A percentile compares a stretch with the other conserved stretches of the same genome.
These are phyloP conservation scores for Chrysolina oricalcia DNA, from an alignment of 2,888 invertebrate species.

Conservation along the genomic window DNA sequence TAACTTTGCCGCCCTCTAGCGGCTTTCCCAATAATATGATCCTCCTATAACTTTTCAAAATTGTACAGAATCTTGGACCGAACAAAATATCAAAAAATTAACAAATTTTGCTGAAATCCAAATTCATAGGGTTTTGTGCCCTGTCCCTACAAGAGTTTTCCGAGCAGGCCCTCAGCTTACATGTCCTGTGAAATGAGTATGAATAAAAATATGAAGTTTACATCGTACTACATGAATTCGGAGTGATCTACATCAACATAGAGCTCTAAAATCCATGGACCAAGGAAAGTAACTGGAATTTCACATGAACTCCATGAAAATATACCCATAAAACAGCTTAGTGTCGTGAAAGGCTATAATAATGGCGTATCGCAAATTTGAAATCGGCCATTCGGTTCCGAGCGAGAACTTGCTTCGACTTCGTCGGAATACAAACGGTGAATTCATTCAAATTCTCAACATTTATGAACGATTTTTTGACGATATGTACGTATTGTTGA, in stretches of 20 bases:
- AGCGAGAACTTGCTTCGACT: conserved; percentile 46
- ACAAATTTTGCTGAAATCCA: no score
- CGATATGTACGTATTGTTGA: conserved; percentile 45
- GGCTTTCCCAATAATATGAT: no score
- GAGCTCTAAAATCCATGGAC: neutral
- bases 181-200: neutral
- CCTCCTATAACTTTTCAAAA: no score
- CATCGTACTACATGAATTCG: neutral
- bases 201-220: neutral
- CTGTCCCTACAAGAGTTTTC: neutral
- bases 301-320: conserved; percentile 38
- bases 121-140: no score
- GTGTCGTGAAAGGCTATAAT: conserved; percentile 52
- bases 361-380: conserved; percentile 56
- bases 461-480: conserved; percentile 45
- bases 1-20: no score
- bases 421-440: conserved; percentile 56
- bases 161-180: neutral
- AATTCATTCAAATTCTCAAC: conserved; percentile 58
- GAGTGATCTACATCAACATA: neutral
- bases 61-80: no score
- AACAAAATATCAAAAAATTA: no score
- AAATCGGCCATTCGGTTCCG: conserved; percentile 53
- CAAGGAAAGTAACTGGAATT: conserved; percentile 28
- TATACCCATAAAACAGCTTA: conserved; percentile 54